Conservation (phyloP, 2,888 invertebrate species). For the Colostygia pectinataria region DNA sequence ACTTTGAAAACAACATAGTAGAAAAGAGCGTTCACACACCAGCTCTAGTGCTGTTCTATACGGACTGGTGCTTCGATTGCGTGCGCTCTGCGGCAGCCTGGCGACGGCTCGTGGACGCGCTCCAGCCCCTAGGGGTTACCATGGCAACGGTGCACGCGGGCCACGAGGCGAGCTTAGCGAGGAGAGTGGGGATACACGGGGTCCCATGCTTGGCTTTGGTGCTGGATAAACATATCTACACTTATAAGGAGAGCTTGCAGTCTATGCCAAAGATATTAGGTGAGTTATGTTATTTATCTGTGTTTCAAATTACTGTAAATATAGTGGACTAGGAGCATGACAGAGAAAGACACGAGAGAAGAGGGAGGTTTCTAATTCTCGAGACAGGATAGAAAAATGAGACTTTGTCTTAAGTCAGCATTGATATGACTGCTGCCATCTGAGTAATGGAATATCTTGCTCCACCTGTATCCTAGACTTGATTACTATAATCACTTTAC, state of each 20-base stretch:
- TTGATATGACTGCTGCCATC: too few species aligned
- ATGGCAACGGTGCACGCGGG: slow-evolving; percentile 92
- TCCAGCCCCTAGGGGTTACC: slow-evolving; percentile 92
- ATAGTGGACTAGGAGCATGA: too few species aligned
- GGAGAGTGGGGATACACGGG: slow-evolving; percentile 90
- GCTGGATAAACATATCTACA: slow-evolving; percentile 91
- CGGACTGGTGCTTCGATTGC: slow-evolving; percentile 97
- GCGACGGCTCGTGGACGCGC: slow-evolving; percentile 91
- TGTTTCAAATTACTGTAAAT: too few species aligned
- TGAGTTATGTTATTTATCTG: slow-evolving; percentile 42
- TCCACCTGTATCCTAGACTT: too few species aligned
- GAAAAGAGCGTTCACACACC: slow-evolving; percentile 93
- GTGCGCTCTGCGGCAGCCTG: slow-evolving; percentile 94
- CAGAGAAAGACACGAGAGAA: too few species aligned
- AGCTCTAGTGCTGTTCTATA: slow-evolving; percentile 94
- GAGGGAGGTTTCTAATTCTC: too few species aligned
- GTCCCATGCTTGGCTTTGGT: slow-evolving; percentile 92
- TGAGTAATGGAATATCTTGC: too few species aligned
- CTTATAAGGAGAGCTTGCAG: slow-evolving; percentile 91
- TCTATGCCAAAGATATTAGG: slow-evolving; percentile 92
- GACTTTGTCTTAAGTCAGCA: too few species aligned
- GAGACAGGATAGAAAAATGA: too few species aligned
- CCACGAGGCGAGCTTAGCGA: slow-evolving; percentile 89
- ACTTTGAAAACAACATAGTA: slow-evolving; percentile 93
- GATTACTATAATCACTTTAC: too few species aligned